phyloP scores from a whole-genome alignment of 2,113 vertebrate genomes.

The Chascanopsetta lugubris region DNA sequence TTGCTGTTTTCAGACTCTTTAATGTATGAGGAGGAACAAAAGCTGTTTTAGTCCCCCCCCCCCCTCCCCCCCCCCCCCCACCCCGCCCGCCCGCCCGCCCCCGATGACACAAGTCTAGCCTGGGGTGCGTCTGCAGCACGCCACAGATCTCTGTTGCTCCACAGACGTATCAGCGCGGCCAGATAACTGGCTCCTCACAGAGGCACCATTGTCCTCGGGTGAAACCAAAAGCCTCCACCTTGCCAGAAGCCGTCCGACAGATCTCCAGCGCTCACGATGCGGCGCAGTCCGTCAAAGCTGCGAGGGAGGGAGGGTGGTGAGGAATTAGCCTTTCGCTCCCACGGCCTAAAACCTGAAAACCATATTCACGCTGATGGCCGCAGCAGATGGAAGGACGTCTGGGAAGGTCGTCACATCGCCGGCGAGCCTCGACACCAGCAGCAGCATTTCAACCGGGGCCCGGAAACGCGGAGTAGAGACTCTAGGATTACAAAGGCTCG shows the following conservation, averaged over 20 bases:
- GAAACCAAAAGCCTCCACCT: constrained; percentile 65
- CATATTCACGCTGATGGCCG: constrained; percentile 59
- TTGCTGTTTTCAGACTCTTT: constrained; percentile 19
- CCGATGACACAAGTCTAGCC: constrained; percentile 46
- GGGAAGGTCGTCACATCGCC: constrained; percentile 63
- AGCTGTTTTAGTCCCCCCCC: no score
- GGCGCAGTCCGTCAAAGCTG: constrained; percentile 65
- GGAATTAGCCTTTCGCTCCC: constrained; percentile 47
- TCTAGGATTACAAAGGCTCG: constrained; percentile 67
- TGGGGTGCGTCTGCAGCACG: constrained; percentile 26
- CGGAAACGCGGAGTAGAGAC: constrained; percentile 38
- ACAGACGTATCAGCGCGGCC: constrained; percentile 48
- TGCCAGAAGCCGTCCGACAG: constrained; percentile 34
- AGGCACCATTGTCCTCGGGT: constrained; percentile 68
- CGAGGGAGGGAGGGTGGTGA: constrained; percentile 15
- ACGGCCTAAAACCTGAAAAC: constrained; percentile 43
- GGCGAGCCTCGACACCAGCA: constrained; percentile 36
- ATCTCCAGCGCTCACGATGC: constrained; percentile 50
- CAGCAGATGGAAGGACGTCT: constrained; percentile 74
- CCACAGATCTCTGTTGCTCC: constrained; percentile 26
- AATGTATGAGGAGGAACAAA: constrained; percentile 38
- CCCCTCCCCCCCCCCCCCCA: no score
- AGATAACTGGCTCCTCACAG: constrained; percentile 66
- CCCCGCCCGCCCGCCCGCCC: constrained; percentile 28
- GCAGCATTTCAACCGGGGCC: constrained; percentile 25